Percentiles rank a stretch among this genome's conserved stretches.
Evolutionary conservation across 2,888 invertebrate species (phyloP).

Genomic region (Drosophila differens): DNA sequence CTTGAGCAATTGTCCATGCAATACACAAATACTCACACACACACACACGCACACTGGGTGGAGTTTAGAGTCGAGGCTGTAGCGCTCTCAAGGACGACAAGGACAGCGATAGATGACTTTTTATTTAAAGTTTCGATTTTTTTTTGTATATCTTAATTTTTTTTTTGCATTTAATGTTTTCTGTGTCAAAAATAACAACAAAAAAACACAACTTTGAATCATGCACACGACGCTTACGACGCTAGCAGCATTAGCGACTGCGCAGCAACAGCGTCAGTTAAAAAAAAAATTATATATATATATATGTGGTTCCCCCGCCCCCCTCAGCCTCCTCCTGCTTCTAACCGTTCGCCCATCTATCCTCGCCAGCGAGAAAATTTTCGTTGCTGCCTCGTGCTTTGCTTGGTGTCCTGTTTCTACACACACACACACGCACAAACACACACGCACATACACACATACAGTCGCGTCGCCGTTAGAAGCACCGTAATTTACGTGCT

Average conservation of each 20-base stretch:
- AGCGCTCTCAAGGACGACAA: slow-evolving; percentile 41
- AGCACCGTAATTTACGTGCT: slow-evolving; percentile 69
- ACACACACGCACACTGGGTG: slow-evolving; percentile 17
- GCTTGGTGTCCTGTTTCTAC: slow-evolving; percentile 62
- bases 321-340: slow-evolving; percentile 15
- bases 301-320: neutral
- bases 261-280: slow-evolving; percentile 70
- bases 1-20: slow-evolving; percentile 55
- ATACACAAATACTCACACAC: slow-evolving; percentile 24
- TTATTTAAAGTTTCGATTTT: neutral
- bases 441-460: slow-evolving; percentile 17
- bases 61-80: slow-evolving; percentile 53
- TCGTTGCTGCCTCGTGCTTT: slow-evolving; percentile 50
- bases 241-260: slow-evolving; percentile 64
- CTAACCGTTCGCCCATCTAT: slow-evolving; percentile 10
- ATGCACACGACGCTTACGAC: slow-evolving; percentile 51
- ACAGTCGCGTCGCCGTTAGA: slow-evolving; percentile 31
- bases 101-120: slow-evolving; percentile 3
- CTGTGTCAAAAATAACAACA: slow-evolving; percentile 6
- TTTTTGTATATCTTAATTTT: neutral
- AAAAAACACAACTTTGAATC: slow-evolving; percentile 41
- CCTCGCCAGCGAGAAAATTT: slow-evolving; percentile 66
- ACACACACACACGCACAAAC: slow-evolving; percentile 29
- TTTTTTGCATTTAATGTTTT: slow-evolving; percentile 16
- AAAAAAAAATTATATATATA: slow-evolving; percentile 27